These are phyloP conservation scores for Adoxophyes honmai DNA, from an alignment of 1,140 invertebrate genomes.

Conservation along the genomic window DNA sequence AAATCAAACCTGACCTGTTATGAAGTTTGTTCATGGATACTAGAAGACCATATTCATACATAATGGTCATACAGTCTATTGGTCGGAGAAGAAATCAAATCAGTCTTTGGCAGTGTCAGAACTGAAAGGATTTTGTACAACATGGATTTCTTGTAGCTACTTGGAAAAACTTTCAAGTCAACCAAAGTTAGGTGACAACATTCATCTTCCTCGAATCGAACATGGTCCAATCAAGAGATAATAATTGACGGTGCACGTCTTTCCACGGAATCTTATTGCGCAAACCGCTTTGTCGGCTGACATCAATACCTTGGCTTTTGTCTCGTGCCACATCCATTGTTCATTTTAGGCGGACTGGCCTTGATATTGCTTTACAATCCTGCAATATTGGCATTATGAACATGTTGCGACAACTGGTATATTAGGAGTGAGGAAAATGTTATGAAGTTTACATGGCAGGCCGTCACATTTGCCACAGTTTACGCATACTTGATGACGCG, in stretches of 20 bases:
- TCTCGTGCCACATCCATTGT: slow-evolving; percentile 69
- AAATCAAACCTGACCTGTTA: no score
- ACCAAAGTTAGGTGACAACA: slow-evolving; percentile 34
- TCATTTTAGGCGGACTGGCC: slow-evolving; percentile 55
- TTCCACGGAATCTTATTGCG: slow-evolving; percentile 70
- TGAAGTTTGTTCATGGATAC: no score
- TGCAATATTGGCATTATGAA: background rate
- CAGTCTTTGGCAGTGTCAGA: no score
- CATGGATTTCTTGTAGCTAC: no score
- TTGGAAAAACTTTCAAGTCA: no score
- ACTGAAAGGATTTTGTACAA: no score
- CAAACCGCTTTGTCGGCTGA: slow-evolving; percentile 67
- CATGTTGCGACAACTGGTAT: background rate
- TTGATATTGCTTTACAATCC: slow-evolving; percentile 61
- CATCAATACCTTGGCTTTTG: slow-evolving; percentile 65
- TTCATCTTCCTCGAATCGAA: slow-evolving; percentile 54
- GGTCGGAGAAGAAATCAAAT: no score
- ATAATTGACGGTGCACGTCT: slow-evolving; percentile 71
- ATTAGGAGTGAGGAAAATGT: background rate
- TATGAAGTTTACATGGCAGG: background rate
- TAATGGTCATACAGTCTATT: no score
- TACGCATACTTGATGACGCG: no score
- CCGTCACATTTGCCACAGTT: no score
- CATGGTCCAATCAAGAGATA: slow-evolving; percentile 60
- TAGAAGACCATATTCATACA: no score